These are phyloP conservation scores for Beroe ovata DNA, from an alignment of 37 sponge, comb jelly and placozoan genomes.

Conservation along the genomic window DNA sequence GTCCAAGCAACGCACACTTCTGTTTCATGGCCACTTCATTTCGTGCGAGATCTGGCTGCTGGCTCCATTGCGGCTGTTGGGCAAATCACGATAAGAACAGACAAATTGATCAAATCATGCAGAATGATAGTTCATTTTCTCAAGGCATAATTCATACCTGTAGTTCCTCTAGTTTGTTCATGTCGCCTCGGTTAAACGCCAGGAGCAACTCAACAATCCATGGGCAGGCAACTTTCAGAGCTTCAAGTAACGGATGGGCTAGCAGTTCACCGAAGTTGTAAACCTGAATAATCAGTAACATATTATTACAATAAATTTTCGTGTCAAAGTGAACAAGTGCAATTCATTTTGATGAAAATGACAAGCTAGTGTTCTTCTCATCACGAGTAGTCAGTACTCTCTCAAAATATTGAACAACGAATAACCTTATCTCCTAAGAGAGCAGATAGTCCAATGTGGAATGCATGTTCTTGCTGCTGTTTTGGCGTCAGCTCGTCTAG, in stretches of 20 bases:
- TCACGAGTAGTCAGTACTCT: too few relatives aligned
- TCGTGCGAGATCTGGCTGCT: conserved; percentile 48
- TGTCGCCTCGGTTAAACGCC: conserved; percentile 75
- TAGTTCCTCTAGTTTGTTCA: conserved; percentile 61
- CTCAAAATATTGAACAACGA: too few relatives aligned
- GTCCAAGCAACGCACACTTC: conserved; percentile 57
- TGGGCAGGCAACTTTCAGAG: conserved; percentile 71
- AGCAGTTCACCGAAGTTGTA: conserved; percentile 92
- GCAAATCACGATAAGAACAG: too few relatives aligned
- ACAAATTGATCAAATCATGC: too few relatives aligned
- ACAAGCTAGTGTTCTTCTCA: too few relatives aligned
- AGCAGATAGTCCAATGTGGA: conserved; percentile 81
- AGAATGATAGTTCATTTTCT: background rate
- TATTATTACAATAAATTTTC: too few relatives aligned
- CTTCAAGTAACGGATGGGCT: conserved; percentile 77
- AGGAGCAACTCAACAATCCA: conserved; percentile 80
- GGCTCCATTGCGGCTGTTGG: conserved; percentile 60
- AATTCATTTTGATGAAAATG: too few relatives aligned
- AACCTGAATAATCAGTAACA: too few relatives aligned
- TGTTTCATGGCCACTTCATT: conserved; percentile 60
- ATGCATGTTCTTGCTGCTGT: conserved; percentile 67
- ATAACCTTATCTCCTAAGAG: conserved; percentile 75
- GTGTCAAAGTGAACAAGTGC: too few relatives aligned
- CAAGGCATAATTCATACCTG: conserved; percentile 68
- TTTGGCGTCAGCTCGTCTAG: conserved; percentile 68